phyloP scores from a whole-genome alignment of 2,113 vertebrate species.

The Pelodiscus sinensis region DNA sequence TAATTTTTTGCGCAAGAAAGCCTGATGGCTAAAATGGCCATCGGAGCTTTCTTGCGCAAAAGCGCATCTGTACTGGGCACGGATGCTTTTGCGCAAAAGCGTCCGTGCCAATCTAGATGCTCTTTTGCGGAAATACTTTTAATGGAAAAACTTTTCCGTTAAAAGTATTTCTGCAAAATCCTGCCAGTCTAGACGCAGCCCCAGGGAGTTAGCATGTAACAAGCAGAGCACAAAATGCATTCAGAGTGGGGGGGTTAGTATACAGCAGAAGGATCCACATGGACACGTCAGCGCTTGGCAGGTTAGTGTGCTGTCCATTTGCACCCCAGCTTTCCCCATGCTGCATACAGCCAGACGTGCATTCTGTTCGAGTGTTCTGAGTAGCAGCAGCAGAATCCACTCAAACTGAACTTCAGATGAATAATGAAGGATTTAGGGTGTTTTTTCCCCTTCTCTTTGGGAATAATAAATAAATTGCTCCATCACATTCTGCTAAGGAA shows the following conservation, averaged over 20 bases:
- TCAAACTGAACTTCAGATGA: background rate
- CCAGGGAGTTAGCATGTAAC: background rate
- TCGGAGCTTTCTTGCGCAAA: too few relatives aligned
- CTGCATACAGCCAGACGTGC: background rate
- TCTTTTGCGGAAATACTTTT: too few relatives aligned
- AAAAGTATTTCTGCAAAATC: too few relatives aligned
- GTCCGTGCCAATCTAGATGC: too few relatives aligned
- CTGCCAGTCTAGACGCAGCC: too few relatives aligned
- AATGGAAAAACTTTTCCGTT: too few relatives aligned
- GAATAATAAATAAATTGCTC: background rate
- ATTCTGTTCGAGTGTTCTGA: background rate
- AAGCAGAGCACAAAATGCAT: background rate
- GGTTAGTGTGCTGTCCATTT: background rate
- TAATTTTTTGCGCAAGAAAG: too few relatives aligned
- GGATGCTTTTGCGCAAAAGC: too few relatives aligned
- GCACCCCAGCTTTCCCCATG: background rate
- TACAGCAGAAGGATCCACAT: background rate
- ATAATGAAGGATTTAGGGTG: background rate
- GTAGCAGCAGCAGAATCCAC: background rate
- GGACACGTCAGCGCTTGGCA: background rate
- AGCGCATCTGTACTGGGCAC: too few relatives aligned
- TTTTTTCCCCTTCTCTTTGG: background rate
- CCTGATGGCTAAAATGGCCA: too few relatives aligned
- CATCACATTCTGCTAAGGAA: background rate
- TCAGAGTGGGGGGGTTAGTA: background rate